Evolutionary conservation across 2,888 invertebrate species (phyloP), one percentile per base, ranked within the genome.

Genomic region (Amblyteles armatorius): DNA sequence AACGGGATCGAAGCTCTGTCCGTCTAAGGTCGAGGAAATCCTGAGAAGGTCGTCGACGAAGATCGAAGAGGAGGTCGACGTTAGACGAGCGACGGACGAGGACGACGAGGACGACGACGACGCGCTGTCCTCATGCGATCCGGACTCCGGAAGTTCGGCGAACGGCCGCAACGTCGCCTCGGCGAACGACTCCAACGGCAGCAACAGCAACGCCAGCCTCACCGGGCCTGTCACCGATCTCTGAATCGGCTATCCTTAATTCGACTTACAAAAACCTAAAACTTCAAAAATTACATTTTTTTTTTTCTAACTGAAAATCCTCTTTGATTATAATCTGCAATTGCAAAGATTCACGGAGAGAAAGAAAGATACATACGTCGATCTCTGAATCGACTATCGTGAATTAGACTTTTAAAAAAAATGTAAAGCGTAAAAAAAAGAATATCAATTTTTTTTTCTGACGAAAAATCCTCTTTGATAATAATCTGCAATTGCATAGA

Each of bases 161-260:
- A 81, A 76, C 7, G 68, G 72, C 33, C 74, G 79, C 40, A 83
- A 71, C 33, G 33, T 76, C 33, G 33, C 33, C 16, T 74, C 55
- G 48, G 68, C 63, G 11, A 87, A 87, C 44, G 79, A 82, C 67
- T 78, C 86, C 0, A 29, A 69, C 29, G 52, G 80, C 36, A 85
- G 84, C 29, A 88, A 90, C 65, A 87, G 82, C 79, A 87, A 84
- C 69, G 73, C 88, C 57, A 91, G 90, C 44, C 86, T 90, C 29
- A 88, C 88, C 2, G 92, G 92, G 36, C 92, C 92, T 6, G 92
- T 93, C 29, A 93, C 92, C 13, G 92, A 93, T 83, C 91, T 93
- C 13, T 92, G 85, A 89, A 74, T 29, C 67, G 13, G 44, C 13
- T 29, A n/a, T 9, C 29, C 13, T 11, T 16, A 57, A 60, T 57